phyloP scores from a whole-genome alignment of 2,888 invertebrate species.

The Crepidodera aurea region DNA sequence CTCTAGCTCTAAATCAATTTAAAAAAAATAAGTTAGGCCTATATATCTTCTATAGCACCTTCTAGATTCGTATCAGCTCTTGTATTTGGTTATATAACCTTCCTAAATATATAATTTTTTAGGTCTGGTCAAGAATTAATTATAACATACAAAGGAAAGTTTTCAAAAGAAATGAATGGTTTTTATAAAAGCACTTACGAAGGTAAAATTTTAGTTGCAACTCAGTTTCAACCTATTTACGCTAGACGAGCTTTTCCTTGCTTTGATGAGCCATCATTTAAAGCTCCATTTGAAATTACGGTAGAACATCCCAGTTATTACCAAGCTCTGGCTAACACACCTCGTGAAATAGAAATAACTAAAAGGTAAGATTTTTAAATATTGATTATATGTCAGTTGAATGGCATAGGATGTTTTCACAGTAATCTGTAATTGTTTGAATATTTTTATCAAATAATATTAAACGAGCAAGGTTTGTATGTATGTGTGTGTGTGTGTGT shows the following conservation, averaged over 20 bases:
- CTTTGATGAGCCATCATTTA: conserved; percentile 76
- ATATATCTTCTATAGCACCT: no score
- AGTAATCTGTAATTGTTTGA: no score
- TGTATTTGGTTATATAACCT: no score
- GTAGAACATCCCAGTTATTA: conserved; percentile 60
- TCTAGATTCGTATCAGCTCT: no score
- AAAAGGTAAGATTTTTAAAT: conserved; percentile 24
- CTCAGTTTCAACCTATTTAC: conserved; percentile 73
- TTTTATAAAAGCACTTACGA: conserved; percentile 60
- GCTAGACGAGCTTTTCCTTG: conserved; percentile 79
- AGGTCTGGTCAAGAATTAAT: conserved; percentile 34
- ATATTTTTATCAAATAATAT: no score
- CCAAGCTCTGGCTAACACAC: conserved; percentile 40
- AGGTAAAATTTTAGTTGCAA: conserved; percentile 66
- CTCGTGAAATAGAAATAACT: neutral
- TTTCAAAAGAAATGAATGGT: conserved; percentile 59
- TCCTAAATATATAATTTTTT: no score
- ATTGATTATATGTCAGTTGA: no score
- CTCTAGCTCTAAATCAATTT: no score
- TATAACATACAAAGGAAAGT: conserved; percentile 45
- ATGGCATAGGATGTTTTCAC: no score
- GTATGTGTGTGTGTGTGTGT: no score
- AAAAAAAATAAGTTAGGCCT: no score
- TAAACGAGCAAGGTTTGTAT: no score
- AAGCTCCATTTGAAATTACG: conserved; percentile 68